Conservation (phyloP, 2,797 vertebrate species). For the Hipposideros larvatus region DNA sequence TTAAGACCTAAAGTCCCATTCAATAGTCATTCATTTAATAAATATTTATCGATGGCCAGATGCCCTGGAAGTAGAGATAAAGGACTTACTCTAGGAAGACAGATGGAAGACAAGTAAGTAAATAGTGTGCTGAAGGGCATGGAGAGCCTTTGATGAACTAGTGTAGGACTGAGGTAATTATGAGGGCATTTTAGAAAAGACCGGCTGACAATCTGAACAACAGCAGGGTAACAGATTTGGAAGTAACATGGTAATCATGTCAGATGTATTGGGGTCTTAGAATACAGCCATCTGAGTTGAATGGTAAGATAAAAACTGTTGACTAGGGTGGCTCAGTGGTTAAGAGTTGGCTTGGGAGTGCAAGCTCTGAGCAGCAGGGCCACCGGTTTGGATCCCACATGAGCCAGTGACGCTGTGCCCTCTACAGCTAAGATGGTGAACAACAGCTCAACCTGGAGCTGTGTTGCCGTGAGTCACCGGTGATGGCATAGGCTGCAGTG, state of each 20-base stretch:
- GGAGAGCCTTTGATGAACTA: not conserved
- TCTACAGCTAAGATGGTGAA: too few species aligned
- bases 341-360: too few species aligned
- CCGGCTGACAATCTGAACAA: not conserved
- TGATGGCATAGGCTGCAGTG: too few species aligned
- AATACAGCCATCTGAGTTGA: not conserved
- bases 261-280: not conserved
- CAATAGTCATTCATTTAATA: slow-evolving; percentile 24
- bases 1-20: slow-evolving; percentile 35
- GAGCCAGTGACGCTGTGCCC: too few species aligned
- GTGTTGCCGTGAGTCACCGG: too few species aligned
- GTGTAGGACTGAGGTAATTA: not conserved
- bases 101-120: not conserved
- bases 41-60: slow-evolving; percentile 60
- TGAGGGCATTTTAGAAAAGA: not conserved
- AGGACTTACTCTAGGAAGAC: slow-evolving; percentile 41
- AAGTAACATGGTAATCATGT: not conserved
- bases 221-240: not conserved
- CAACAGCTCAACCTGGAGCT: too few species aligned
- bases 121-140: not conserved
- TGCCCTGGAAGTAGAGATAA: slow-evolving; percentile 54
- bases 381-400: too few species aligned
- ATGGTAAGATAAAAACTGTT: not conserved
- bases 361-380: too few species aligned
- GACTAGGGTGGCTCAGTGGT: not conserved